Evolutionary conservation across 2,888 invertebrate species (phyloP), one percentile per base, ranked within the genome.

Genomic region (Pseudococcus longispinus): DNA sequence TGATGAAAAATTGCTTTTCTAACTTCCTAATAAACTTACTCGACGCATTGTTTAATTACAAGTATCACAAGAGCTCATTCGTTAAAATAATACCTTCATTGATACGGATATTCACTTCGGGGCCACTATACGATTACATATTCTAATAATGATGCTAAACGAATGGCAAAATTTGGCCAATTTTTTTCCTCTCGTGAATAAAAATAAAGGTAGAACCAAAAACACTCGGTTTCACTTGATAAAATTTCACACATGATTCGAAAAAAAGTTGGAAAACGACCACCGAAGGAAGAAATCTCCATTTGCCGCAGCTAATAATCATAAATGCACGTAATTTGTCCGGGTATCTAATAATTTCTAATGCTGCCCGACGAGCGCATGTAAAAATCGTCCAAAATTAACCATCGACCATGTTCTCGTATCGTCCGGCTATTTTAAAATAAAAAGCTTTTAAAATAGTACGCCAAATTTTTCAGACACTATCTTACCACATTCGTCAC

Each of bases 381-480:
- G 42, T 29, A 23, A 80, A 80, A 80, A 80, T 80, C 37, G 13
- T 42, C 77, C 77, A 80, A 80, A 80, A 42, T 80, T 80, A 80
- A 80, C 77, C 20, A 42, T 42, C 13, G 42, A 80, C 77, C 29
- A 74, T 42, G 77, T 42, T 80, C 77, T 18, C 42, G 15, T 37
- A 80, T 29, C 37, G 42, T 42, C 18, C 42, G 77, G 37, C 60
- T 42, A 51, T 65, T 70, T 55, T 82, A 83, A 87, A 60, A 80
- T 87, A 87, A 83, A 87, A 87, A 65, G 87, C 26, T 83, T 83
- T 23, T 46, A 42, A 82, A 55, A 65, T 32, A 83, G 65, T 65
- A 82, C 82, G 87, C 87, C 82, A 60, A 65, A 83, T 84, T 87
- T 32, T 84, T 89, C 93, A 97, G 96, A 93, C 96, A 96, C 93